Base-by-base conservation (phyloP, 2,113 vertebrate genomes). In the Orthonyx spaldingii region DNA sequence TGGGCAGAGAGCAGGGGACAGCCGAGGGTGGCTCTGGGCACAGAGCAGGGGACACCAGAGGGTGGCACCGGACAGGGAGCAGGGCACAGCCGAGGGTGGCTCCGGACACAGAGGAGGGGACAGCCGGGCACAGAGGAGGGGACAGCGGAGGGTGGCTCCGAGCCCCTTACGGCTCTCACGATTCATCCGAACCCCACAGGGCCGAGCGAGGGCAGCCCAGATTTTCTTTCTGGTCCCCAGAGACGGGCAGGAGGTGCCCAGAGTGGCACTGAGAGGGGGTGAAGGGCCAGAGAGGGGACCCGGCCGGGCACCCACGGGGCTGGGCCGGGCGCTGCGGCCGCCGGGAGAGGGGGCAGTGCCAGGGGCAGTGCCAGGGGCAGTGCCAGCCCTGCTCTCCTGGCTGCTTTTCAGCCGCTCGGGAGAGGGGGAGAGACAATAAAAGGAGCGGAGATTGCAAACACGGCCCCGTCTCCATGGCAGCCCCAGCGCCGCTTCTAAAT, bases 381-480 rank as follows among this genome's bases (percentile, higher is more conserved):
- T 2, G 12, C 17, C 4, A 77, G n/a, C 52, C 9, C 0, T 23
- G 82, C 87, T 78, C 83, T 89, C 78, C 86, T 26, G 79, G 59
- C 82, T 68, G 86, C 94, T 95, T 71, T 49, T 50, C 79, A 46
- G 33, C 72, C 4, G 2, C 59, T 60, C 50, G 30, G 37, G 17
- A 69, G 94, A 63, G 77, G 49, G 84, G 69, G 46, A 81, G 82
- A 94, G 85, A 75, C 90, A 91, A 79, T 78, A 21, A 39, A 71
- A 91, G 33, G 75, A 80, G 3, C 66, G 55, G 47, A 33, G 89
- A 64, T 66, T 24, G 81, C 87, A 87, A 93, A 82, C 63, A 84
- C 86, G 13, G 89, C 75, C 77, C 85, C 11, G 96, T 97, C 97
- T 95, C 97, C 95, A 96, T 97, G 95, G 96, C 95, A 97, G 96